These are phyloP conservation scores for Malacosoma neustria DNA, from an alignment of 2,888 invertebrate species.

Conservation along the genomic window DNA sequence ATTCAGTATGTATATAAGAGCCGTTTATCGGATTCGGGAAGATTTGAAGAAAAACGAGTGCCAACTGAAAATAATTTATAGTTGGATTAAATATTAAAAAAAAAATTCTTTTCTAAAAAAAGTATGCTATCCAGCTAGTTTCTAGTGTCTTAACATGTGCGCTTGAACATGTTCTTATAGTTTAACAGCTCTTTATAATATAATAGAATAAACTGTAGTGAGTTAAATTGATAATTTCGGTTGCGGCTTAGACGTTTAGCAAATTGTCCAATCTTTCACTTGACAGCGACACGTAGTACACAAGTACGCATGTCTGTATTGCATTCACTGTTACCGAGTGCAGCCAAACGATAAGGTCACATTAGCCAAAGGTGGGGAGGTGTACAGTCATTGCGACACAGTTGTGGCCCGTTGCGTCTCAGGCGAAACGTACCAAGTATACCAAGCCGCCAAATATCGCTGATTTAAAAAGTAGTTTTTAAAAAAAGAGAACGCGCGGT, in stretches of 20 bases:
- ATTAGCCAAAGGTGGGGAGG: slow-evolving; percentile 47
- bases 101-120: no score
- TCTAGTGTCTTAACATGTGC: no score
- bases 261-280: slow-evolving; percentile 10
- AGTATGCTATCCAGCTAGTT: no score
- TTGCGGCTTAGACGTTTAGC: slow-evolving; percentile 8
- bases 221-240: no score
- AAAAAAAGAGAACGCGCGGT: slow-evolving; percentile 41
- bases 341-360: slow-evolving; percentile 63
- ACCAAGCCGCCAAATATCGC: slow-evolving; percentile 7
- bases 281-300: slow-evolving; percentile 13
- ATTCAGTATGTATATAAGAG: no score
- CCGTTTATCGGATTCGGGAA: no score
- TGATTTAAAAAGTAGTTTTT: slow-evolving; percentile 32
- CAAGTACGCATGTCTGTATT: slow-evolving; percentile 28
- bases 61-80: no score
- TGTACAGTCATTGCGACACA: slow-evolving; percentile 39
- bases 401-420: slow-evolving; percentile 11
- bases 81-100: no score
- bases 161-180: no score
- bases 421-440: slow-evolving; percentile 8
- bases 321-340: slow-evolving; percentile 51
- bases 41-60: no score
- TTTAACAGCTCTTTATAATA: no score
- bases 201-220: no score